phyloP scores from a whole-genome alignment of 2,113 vertebrate genomes.

The Ophiodon elongatus region DNA sequence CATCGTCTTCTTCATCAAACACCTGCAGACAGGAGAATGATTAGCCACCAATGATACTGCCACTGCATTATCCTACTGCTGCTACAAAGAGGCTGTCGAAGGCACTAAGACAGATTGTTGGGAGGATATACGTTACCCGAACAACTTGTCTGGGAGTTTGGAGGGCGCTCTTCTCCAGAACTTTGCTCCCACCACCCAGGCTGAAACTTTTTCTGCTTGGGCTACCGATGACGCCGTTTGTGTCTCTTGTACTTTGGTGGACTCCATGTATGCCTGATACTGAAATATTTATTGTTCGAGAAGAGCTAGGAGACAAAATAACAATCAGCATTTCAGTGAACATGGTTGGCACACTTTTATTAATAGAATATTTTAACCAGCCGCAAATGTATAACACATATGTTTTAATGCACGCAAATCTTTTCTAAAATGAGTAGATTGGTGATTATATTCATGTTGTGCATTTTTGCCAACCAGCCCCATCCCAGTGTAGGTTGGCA shows the following conservation, averaged over 20 bases:
- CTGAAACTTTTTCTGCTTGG: slow-evolving; percentile 35
- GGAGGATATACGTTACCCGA: slow-evolving; percentile 30
- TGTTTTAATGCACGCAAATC: too few relatives aligned
- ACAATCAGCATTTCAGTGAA: background rate
- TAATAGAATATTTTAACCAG: background rate
- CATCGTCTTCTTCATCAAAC: slow-evolving; percentile 85
- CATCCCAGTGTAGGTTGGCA: background rate
- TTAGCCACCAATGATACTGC: background rate
- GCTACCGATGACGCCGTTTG: background rate
- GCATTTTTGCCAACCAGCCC: background rate
- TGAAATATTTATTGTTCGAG: background rate
- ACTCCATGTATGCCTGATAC: background rate
- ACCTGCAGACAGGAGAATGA: slow-evolving; percentile 82
- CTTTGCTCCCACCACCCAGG: slow-evolving; percentile 28
- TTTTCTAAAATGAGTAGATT: background rate
- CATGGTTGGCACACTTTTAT: background rate
- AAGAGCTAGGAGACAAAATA: slow-evolving; percentile 27
- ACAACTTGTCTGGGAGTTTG: slow-evolving; percentile 28
- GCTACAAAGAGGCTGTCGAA: background rate
- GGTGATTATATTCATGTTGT: background rate
- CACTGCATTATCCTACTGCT: background rate
- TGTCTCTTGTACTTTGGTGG: slow-evolving; percentile 2
- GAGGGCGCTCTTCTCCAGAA: slow-evolving; percentile 47
- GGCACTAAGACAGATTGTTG: too few relatives aligned
- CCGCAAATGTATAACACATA: too few relatives aligned